Percentiles rank a stretch among this genome's conserved stretches.
phyloP scores from a whole-genome alignment of 2,797 vertebrate species.

The Emydoidea blandingii region DNA sequence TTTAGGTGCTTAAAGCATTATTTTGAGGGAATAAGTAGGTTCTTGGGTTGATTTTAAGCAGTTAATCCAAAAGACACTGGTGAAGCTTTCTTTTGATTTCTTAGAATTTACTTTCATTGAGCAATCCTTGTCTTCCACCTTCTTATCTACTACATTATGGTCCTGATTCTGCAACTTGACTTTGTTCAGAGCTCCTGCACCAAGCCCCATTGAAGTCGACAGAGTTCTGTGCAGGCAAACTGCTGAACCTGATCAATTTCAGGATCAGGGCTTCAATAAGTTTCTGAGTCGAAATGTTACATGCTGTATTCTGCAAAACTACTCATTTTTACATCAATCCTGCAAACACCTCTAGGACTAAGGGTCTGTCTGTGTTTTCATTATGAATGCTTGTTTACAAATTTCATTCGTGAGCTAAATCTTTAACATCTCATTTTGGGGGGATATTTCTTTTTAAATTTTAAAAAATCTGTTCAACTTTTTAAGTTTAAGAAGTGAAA shows the following conservation, averaged over 20 bases:
- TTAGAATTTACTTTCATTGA: background rate
- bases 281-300: conserved; percentile 24
- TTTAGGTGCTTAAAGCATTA: background rate
- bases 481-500: background rate
- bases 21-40: background rate
- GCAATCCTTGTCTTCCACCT: background rate
- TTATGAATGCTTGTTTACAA: background rate
- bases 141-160: background rate
- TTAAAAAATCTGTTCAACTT: background rate
- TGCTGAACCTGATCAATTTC: background rate
- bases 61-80: background rate
- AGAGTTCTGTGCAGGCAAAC: background rate
- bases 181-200: background rate
- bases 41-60: background rate
- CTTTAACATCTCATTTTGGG: background rate
- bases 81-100: background rate
- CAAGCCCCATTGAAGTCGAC: background rate
- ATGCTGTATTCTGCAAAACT: conserved; percentile 9
- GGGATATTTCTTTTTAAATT: background rate
- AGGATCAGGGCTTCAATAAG: background rate
- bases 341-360: background rate
- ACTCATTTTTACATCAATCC: background rate
- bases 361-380: background rate
- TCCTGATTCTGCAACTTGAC: background rate
- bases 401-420: background rate